Evolutionary conservation across 2,888 invertebrate species (phyloP).

Genomic region (Hypomecis atomaria): DNA sequence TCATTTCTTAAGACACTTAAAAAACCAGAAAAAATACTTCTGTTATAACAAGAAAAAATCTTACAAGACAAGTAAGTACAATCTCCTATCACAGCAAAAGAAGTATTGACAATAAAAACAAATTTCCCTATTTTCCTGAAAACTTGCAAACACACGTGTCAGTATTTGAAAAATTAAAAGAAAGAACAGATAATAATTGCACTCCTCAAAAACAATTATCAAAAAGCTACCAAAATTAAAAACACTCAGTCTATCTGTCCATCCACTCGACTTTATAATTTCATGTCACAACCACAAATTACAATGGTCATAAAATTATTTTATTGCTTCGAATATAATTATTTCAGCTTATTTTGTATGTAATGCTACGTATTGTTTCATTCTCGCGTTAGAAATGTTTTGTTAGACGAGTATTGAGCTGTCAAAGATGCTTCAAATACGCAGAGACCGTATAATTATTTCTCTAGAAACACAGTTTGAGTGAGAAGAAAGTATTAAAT

Average conservation of each 20-base stretch:
- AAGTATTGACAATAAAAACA: no score
- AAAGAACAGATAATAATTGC: no score
- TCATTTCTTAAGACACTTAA: no score
- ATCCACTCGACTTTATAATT: no score
- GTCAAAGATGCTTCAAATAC: conserved; percentile 72
- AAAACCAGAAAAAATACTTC: no score
- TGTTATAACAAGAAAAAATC: no score
- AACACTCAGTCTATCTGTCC: neutral
- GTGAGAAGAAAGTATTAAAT: conserved; percentile 76
- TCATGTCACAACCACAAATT: neutral
- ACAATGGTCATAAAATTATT: neutral
- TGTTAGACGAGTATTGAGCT: conserved; percentile 72
- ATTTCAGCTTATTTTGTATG: conserved; percentile 2
- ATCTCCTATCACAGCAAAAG: no score
- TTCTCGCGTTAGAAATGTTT: conserved; percentile 51
- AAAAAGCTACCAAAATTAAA: neutral
- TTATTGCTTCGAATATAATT: neutral
- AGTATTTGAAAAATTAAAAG: no score
- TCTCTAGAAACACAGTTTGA: conserved; percentile 65
- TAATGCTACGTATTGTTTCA: conserved; percentile 3
- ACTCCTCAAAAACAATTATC: no score
- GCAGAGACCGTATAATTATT: conserved; percentile 73
- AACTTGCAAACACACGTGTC: no score
- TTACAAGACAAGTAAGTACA: no score
- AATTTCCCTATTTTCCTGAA: no score